phyloP scores from a whole-genome alignment of 2,888 invertebrate species.

The Carpatolechia fugitivella region DNA sequence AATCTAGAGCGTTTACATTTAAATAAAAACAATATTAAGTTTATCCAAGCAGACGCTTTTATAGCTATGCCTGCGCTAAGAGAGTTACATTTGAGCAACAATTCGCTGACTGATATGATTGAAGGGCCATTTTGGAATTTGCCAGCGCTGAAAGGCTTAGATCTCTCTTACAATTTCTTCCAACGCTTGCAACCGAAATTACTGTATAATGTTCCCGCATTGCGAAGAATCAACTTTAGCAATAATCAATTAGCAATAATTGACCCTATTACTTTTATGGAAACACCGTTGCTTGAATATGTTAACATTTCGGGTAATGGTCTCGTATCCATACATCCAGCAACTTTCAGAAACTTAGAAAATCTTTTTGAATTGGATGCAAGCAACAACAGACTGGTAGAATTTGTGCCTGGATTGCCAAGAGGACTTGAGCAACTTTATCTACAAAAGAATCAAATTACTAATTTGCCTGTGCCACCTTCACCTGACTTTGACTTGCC shows the following conservation, averaged over 20 bases:
- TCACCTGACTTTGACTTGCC: conserved; percentile 86
- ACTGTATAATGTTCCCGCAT: conserved; percentile 86
- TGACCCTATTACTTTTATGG: conserved; percentile 86
- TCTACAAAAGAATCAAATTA: conserved; percentile 85
- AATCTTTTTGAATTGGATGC: conserved; percentile 89
- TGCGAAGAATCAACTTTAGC: conserved; percentile 87
- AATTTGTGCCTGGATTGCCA: conserved; percentile 88
- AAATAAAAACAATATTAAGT: conserved; percentile 86
- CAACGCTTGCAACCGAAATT: conserved; percentile 84
- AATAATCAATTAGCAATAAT: conserved; percentile 84
- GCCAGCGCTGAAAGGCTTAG: conserved; percentile 90
- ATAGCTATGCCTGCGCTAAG: conserved; percentile 90
- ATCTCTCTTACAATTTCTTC: conserved; percentile 87
- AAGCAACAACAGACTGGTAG: conserved; percentile 84
- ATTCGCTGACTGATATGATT: conserved; percentile 86
- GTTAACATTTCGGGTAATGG: conserved; percentile 89
- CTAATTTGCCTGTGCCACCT: conserved; percentile 80
- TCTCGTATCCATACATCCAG: conserved; percentile 84
- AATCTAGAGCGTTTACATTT: conserved; percentile 89
- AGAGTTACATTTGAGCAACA: conserved; percentile 89
- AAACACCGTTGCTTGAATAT: conserved; percentile 86
- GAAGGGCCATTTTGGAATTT: conserved; percentile 91
- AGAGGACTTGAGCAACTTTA: conserved; percentile 87
- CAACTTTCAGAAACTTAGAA: conserved; percentile 86
- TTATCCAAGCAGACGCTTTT: conserved; percentile 88